Base-by-base conservation (phyloP, 2,113 vertebrate genomes). In the Tenrec ecaudatus region DNA sequence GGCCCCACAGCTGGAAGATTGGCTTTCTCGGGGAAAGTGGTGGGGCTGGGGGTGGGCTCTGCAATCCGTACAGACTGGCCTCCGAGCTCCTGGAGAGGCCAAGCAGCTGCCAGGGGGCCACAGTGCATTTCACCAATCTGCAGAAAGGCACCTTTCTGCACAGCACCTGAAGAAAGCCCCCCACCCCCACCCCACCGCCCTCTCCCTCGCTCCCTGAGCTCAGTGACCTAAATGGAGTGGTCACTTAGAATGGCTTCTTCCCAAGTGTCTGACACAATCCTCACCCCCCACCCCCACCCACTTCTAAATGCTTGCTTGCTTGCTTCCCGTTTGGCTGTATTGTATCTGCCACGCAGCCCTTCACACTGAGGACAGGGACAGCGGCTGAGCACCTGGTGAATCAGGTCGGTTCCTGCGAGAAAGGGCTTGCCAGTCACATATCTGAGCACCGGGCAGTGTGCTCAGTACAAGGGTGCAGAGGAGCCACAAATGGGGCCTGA, bases 251-350 rank as follows among this genome's bases (percentile, higher is more conserved):
- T 68, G 19, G 73, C 40, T 64, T 88, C 40, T 79, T 82, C 23
- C 53, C 57, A 84, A 17, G 27, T 38, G 88, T 92, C 6, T 33
- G 31, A 12, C 40, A 8, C 76, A 75, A 53, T 68, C 68, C 90
- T 81, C 77, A 40, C 40, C 40, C 40, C 40, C 40, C 40, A 40
- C 40, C 40, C 40, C 7, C 4, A 40, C 57, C 64, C 57, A 2
- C 36, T 86, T 84, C 73, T 53, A 81, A 53, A 47, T 60, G 4
- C 87, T 89, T 92, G 83, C n/a, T 89, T 92, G 83, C n/a, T 53
- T 40, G 31, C 22, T 62, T 89, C 38, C 69, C 23, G 60, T 60
- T 86, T 25, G 38, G 33, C 62, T 89, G 81, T 60, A 17, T 36
- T 22, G 79, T 58, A 75, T 60, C 38, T 33, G 15, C 14, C 1